Percentiles rank a stretch among this genome's conserved stretches.
These are phyloP conservation scores for Enteromius argenteus DNA, from an alignment of 2,797 vertebrate genomes.

Conservation along the genomic window DNA sequence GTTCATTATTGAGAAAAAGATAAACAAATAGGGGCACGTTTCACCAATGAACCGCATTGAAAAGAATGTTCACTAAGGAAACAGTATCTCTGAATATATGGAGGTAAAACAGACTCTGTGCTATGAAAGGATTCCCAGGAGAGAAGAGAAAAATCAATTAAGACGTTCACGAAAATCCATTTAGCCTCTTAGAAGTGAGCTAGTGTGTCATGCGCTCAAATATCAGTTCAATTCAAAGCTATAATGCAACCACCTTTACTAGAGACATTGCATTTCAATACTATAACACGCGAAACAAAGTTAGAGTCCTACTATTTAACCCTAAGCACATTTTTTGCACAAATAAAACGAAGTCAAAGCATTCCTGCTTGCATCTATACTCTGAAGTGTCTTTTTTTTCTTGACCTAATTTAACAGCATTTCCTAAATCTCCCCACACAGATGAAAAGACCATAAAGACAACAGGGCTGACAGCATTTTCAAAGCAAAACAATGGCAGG, in stretches of 20 bases:
- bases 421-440: conserved; percentile 65
- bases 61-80: not conserved
- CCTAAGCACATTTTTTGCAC: not conserved
- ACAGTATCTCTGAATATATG: not conserved
- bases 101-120: not conserved
- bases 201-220: not conserved
- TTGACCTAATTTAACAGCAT: conserved; percentile 75
- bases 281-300: not conserved
- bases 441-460: conserved; percentile 77
- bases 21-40: not conserved
- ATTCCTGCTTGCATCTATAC: not conserved
- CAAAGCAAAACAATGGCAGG: conserved; percentile 78
- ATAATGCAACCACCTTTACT: not conserved
- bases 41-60: not conserved
- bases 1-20: not conserved
- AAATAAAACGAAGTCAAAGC: not conserved
- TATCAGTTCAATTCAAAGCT: not conserved
- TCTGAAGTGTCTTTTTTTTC: conserved; percentile 60
- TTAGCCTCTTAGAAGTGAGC: conserved; percentile 2
- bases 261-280: not conserved
- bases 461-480: conserved; percentile 74
- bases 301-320: not conserved
- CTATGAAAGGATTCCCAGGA: not conserved
- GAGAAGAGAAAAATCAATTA: not conserved
- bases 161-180: conserved; percentile 2